phyloP scores from a whole-genome alignment of 2,113 vertebrate genomes.

The Heptranchias perlo region DNA sequence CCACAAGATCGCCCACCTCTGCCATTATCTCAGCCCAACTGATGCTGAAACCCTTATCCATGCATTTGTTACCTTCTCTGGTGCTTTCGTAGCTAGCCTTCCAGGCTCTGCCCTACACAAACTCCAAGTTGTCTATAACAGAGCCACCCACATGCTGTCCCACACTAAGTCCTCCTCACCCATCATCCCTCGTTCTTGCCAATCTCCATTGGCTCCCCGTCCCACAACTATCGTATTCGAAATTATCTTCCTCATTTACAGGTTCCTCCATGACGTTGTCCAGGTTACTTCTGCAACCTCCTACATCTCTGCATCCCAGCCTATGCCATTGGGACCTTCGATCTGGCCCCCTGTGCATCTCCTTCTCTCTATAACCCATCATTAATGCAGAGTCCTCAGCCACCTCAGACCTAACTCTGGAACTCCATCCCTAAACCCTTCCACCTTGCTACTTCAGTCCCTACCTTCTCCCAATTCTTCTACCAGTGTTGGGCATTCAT shows the following conservation, averaged over 20 bases:
- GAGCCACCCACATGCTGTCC: background rate
- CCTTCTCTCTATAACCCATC: background rate
- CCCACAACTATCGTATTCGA: background rate
- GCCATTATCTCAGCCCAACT: background rate
- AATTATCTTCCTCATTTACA: background rate
- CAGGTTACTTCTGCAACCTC: background rate
- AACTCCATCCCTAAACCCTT: background rate
- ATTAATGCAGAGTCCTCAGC: background rate
- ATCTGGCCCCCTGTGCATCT: background rate
- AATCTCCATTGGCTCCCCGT: background rate
- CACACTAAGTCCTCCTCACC: background rate
- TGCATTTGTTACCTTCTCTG: background rate
- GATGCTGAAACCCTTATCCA: background rate
- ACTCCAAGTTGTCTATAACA: background rate
- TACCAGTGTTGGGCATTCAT: background rate
- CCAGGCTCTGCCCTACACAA: background rate
- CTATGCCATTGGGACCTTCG: background rate
- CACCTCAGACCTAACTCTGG: background rate
- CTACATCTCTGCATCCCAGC: background rate
- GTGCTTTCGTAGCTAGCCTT: background rate
- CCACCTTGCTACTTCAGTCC: background rate
- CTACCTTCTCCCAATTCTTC: background rate
- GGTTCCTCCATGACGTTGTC: background rate
- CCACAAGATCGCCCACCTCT: background rate
- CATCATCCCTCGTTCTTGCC: background rate